phyloP scores from a whole-genome alignment of 2,113 vertebrate species.

The Paraplagusia blochii region DNA sequence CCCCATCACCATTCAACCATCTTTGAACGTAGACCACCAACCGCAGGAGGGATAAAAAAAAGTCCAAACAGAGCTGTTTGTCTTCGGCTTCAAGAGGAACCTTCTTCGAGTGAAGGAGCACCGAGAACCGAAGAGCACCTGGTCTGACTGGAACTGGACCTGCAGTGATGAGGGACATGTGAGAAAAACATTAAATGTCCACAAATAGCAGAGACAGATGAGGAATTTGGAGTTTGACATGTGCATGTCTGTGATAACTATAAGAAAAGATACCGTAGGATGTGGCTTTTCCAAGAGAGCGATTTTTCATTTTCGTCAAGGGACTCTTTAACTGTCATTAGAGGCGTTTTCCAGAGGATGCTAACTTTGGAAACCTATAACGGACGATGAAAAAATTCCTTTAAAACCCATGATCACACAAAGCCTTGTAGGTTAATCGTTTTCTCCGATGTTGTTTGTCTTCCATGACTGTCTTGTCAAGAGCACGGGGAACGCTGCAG shows the following conservation, averaged over 20 bases:
- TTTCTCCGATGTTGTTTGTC: no score
- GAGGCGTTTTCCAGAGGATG: conserved; percentile 20
- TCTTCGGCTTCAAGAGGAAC: conserved; percentile 22
- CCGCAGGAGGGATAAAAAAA: conserved; percentile 14
- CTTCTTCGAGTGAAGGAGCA: conserved; percentile 4
- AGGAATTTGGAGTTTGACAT: conserved; percentile 35
- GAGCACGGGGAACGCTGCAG: no score
- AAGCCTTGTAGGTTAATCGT: no score
- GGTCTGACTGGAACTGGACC: conserved; percentile 26
- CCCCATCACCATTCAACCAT: conserved; percentile 9
- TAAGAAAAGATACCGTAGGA: conserved; percentile 8
- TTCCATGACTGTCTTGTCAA: no score
- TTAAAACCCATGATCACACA: no score
- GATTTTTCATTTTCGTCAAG: conserved; percentile 33
- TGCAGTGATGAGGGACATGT: conserved; percentile 27
- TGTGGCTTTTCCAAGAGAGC: conserved; percentile 20
- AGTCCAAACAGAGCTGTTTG: conserved; percentile 20
- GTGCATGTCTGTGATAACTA: conserved; percentile 19
- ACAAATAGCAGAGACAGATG: conserved; percentile 40
- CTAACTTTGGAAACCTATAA: conserved; percentile 21
- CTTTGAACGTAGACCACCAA: conserved; percentile 23
- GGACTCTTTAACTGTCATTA: conserved; percentile 7
- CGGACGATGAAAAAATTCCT: conserved; percentile 8
- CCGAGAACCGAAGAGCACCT: conserved; percentile 33
- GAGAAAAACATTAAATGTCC: conserved; percentile 49